Evolutionary conservation across 2,888 invertebrate genomes (phyloP).

Genomic region (Zootermopsis nevadensis): DNA sequence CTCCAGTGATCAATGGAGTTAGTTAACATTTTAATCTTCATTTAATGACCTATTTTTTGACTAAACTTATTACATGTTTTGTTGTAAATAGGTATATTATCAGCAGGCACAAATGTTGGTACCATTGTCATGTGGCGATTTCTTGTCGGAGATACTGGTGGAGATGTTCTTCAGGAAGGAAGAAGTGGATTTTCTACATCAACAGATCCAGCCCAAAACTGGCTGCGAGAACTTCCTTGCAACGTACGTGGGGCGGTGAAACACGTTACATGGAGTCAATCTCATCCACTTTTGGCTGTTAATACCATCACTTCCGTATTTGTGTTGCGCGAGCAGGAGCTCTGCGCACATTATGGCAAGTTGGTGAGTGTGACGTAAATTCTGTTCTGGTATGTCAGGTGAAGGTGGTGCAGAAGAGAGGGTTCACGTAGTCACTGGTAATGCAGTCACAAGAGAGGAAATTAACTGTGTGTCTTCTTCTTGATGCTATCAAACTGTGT

Average conservation of each 20-base stretch:
- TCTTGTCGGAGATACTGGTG: background rate
- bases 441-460: too few species aligned
- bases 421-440: too few species aligned
- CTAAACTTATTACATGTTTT: background rate
- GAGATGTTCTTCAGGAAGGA: background rate
- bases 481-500: too few species aligned
- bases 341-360: conserved; percentile 82
- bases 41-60: too few species aligned
- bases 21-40: too few species aligned
- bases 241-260: conserved; percentile 57
- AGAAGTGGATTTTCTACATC: conserved; percentile 5
- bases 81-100: conserved; percentile 73
- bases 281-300: conserved; percentile 79
- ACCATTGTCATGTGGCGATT: conserved; percentile 86
- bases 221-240: conserved; percentile 82
- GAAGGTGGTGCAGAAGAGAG: too few species aligned
- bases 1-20: too few species aligned
- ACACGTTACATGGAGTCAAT: conserved; percentile 79
- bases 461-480: too few species aligned
- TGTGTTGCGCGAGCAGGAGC: conserved; percentile 87
- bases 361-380: conserved; percentile 62
- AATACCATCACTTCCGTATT: conserved; percentile 88
- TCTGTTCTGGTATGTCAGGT: too few species aligned
- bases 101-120: conserved; percentile 91
- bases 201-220: conserved; percentile 78